Percentiles rank a stretch among this genome's conserved stretches.
These are phyloP conservation scores for Drosophila affinis DNA, from an alignment of 2,888 invertebrate species.

Conservation along the genomic window DNA sequence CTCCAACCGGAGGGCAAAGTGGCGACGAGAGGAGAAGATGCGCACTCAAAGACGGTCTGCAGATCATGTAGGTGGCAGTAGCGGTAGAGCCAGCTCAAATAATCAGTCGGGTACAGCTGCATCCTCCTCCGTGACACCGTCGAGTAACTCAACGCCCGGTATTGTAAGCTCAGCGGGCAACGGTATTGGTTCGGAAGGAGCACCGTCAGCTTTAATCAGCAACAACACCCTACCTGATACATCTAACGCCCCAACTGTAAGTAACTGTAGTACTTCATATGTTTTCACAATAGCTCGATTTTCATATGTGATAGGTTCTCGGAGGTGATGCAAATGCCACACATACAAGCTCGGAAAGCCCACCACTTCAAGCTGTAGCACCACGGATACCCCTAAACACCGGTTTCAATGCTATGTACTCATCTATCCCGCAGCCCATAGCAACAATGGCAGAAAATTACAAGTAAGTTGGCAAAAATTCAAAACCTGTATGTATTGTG, in stretches of 20 bases:
- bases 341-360: constrained; percentile 83
- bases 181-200: constrained; percentile 49
- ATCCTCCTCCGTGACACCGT: constrained; percentile 50
- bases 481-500: background rate
- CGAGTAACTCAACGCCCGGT: constrained; percentile 58
- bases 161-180: constrained; percentile 31
- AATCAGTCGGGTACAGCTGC: constrained; percentile 47
- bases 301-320: constrained; percentile 44
- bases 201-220: constrained; percentile 45
- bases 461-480: constrained; percentile 86
- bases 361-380: constrained; percentile 85
- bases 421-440: constrained; percentile 96
- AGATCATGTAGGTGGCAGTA: constrained; percentile 64
- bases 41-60: constrained; percentile 91
- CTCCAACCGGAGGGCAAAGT: constrained; percentile 99
- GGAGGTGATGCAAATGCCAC: constrained; percentile 83
- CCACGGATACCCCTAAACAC: constrained; percentile 90
- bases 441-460: constrained; percentile 95
- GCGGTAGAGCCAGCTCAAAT: constrained; percentile 63
- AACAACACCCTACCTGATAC: constrained; percentile 58
- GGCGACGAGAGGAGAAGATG: constrained; percentile 99
- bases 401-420: constrained; percentile 97
- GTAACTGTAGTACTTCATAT: background rate
- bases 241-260: constrained; percentile 64
- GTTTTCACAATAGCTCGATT: background rate